Evolutionary conservation across 37 sponge, comb jelly and placozoan species (phyloP).

Genomic region (Agelas oroides): DNA sequence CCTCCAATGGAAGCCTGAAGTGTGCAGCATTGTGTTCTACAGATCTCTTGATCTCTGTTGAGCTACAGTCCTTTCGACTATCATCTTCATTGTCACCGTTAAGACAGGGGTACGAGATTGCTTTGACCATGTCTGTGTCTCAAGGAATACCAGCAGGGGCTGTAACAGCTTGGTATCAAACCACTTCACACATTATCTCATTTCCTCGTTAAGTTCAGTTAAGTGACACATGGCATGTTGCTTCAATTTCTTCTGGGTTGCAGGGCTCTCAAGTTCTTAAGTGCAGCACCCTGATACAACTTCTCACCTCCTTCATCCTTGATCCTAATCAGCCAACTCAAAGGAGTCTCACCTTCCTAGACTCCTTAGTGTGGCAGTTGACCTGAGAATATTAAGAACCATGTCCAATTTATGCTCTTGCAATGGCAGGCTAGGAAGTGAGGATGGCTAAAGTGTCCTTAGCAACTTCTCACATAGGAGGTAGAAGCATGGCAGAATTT

Average conservation of each 20-base stretch:
- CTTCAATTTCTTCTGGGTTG: neutral
- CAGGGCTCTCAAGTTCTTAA: conserved; percentile 19
- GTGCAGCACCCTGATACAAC: conserved; percentile 46
- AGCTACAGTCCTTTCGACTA: too few species aligned
- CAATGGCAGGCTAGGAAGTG: conserved; percentile 60
- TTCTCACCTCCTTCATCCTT: conserved; percentile 32
- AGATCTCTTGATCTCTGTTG: conserved; percentile 44
- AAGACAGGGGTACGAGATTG: neutral
- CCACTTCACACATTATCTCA: conserved; percentile 45
- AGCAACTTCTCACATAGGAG: conserved; percentile 52
- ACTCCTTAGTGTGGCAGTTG: conserved; percentile 25
- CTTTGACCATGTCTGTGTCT: conserved; percentile 39
- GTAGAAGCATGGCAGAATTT: conserved; percentile 63
- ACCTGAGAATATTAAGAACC: conserved; percentile 47
- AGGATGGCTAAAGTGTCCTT: conserved; percentile 58
- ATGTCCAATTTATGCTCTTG: conserved; percentile 42
- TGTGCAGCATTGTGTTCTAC: conserved; percentile 25
- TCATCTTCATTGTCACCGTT: conserved; percentile 12
- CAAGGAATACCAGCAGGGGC: conserved; percentile 48
- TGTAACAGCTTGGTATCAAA: conserved; percentile 47
- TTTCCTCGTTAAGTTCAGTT: conserved; percentile 27
- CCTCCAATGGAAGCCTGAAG: conserved; percentile 68
- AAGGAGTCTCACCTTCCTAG: conserved; percentile 26
- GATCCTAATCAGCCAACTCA: conserved; percentile 33
- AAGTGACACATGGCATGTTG: conserved; percentile 28